phyloP scores from a whole-genome alignment of 2,113 vertebrate genomes.

The Boulengeromyrus knoepffleri region DNA sequence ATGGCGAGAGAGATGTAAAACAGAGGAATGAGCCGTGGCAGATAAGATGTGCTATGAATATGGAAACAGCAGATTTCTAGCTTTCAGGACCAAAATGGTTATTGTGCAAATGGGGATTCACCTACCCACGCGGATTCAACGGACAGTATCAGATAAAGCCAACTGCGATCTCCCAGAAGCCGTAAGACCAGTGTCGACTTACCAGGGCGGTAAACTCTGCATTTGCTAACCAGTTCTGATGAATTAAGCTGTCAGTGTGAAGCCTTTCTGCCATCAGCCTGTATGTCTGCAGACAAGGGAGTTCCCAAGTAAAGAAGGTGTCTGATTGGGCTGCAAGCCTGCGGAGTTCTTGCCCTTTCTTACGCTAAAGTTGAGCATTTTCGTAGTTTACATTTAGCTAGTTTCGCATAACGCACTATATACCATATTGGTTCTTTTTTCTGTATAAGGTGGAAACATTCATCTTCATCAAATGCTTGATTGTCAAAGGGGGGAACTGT shows the following conservation, averaged over 20 bases:
- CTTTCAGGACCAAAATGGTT: background rate
- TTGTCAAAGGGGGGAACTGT: conserved; percentile 17
- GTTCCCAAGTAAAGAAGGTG: background rate
- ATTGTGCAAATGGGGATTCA: background rate
- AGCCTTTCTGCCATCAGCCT: background rate
- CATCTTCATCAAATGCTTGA: conserved; percentile 37
- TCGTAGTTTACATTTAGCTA: conserved; percentile 22
- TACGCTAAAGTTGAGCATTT: conserved; percentile 39
- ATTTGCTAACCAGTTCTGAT: background rate
- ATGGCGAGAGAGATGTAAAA: background rate
- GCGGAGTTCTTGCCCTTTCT: conserved; percentile 36
- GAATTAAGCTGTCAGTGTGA: background rate
- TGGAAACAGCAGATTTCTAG: background rate
- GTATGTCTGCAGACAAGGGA: background rate
- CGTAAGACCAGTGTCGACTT: background rate
- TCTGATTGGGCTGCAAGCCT: background rate
- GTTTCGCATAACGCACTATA: conserved; percentile 37
- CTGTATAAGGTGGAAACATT: conserved; percentile 30
- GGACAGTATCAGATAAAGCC: background rate
- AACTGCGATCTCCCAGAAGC: background rate
- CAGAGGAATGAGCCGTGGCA: background rate
- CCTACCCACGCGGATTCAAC: background rate
- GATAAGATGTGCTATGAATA: background rate
- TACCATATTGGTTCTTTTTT: conserved; percentile 28
- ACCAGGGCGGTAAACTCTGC: background rate